Percentiles rank a stretch among this genome's conserved stretches.
Evolutionary conservation across 30 jellyfish, hydroid and myxozoan species (phyloP).

Genomic region (Pelagia noctiluca): DNA sequence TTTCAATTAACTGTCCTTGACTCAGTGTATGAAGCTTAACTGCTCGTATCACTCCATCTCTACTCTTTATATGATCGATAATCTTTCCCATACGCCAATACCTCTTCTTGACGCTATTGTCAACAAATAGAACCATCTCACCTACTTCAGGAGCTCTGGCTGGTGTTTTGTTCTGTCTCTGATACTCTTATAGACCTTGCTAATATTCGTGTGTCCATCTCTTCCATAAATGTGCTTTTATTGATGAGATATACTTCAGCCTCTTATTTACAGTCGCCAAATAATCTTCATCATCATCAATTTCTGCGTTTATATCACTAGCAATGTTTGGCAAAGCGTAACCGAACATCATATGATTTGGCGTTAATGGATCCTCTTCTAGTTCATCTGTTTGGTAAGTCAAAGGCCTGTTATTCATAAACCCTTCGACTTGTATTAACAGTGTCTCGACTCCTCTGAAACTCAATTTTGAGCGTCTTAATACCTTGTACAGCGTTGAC

Average conservation of each 20-base stretch:
- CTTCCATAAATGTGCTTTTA: not conserved
- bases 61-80: constrained; percentile 14
- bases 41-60: constrained; percentile 48
- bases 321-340: constrained; percentile 38
- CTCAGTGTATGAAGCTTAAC: constrained; percentile 24
- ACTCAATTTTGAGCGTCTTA: constrained; percentile 41
- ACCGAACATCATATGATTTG: constrained; percentile 60
- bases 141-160: not conserved
- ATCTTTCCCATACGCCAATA: constrained; percentile 47
- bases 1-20: constrained; percentile 31
- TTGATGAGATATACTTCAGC: constrained; percentile 13
- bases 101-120: constrained; percentile 23
- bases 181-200: constrained; percentile 34
- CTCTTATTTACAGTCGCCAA: constrained; percentile 28
- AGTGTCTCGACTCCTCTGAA: constrained; percentile 67
- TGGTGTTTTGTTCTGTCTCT: not conserved
- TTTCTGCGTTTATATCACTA: not conserved
- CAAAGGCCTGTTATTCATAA: constrained; percentile 51
- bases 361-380: constrained; percentile 42
- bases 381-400: constrained; percentile 52
- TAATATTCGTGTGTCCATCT: constrained; percentile 30
- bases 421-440: constrained; percentile 54
- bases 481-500: constrained; percentile 49
- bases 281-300: constrained; percentile 30
- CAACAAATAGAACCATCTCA: constrained; percentile 27